Evolutionary conservation across 2,888 invertebrate genomes (phyloP), one percentile per base, ranked within the genome.

Genomic region (Chloroclysta siterata): DNA sequence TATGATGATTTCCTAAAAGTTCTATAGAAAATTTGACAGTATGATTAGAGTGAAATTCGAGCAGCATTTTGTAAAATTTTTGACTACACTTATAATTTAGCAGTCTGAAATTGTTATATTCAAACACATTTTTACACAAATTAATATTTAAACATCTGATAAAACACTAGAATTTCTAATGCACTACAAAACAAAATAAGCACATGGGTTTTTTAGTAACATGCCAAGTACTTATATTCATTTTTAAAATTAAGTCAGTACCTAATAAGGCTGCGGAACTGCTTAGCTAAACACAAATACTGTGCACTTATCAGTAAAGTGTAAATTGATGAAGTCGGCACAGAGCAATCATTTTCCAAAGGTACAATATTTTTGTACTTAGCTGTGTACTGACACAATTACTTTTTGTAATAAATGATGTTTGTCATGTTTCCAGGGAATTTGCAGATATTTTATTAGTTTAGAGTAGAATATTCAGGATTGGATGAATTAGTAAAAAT

Each of bases 281-380:
- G 41, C 29, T 46, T n/a, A 50, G 33, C 11, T 11, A 39, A 46
- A 46, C 46, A 46, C 48, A n/a, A 48, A 28, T n/a, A 48, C 36
- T 36, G 36, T 33, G 58, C 63, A 58, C 41, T 29, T 55, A 56
- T 8, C 55, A 59, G 7, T 48, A 22, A 22, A n/a, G 47, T 60
- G 53, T 39, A 50, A 60, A 60, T 15, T 60, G 44, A 53, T 65
- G 36, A 60, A 22, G 48, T 60, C 60, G 56, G 47, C 55, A 46
- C 14, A 48, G 29, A 44, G 48, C 48, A 17, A 22, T 60, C 14
- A 60, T 28, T 41, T 48, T 41, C 11, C 46, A 33, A 47, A 60
- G 29, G 53, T 17, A 28, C n/a, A 51, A 33, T 28, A 33, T 53
- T 53, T n/a, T 50, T 41, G 42, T 17, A 42, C 13, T 13, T 39